Evolutionary conservation across 2,888 invertebrate species (phyloP).

Genomic region (Phyto melanocephala): DNA sequence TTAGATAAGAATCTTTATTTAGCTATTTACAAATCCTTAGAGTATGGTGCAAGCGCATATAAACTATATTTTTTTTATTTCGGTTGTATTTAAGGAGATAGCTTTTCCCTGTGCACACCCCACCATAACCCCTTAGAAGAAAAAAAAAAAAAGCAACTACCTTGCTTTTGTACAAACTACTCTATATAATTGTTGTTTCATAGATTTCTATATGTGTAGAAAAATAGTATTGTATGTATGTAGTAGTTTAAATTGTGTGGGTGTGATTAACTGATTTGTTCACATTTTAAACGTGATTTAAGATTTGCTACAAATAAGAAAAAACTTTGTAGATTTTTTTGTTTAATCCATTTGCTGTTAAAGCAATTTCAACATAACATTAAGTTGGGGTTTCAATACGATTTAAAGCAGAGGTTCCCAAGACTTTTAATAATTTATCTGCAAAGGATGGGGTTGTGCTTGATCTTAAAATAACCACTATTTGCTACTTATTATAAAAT

Average conservation of each 20-base stretch:
- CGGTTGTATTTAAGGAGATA: background rate
- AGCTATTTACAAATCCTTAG: conserved; percentile 55
- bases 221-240: background rate
- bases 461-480: too few species aligned
- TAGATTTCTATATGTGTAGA: background rate
- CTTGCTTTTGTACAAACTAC: background rate
- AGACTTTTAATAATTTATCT: too few species aligned
- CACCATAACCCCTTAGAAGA: background rate
- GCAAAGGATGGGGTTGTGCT: too few species aligned
- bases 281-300: conserved; percentile 78
- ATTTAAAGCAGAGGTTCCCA: background rate
- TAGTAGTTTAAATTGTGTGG: conserved; percentile 70
- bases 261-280: conserved; percentile 78
- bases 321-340: background rate
- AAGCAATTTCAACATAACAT: conserved; percentile 17
- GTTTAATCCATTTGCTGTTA: background rate
- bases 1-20: conserved; percentile 57
- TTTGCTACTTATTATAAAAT: too few species aligned
- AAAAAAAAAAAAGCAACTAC: background rate
- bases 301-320: conserved; percentile 75
- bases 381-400: conserved; percentile 10
- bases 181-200: conserved; percentile 15
- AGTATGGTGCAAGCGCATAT: conserved; percentile 20
- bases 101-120: background rate
- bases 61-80: conserved; percentile 27